These are phyloP conservation scores for Neoarius graeffei DNA, from an alignment of 2,113 vertebrate genomes.

Conservation along the genomic window DNA sequence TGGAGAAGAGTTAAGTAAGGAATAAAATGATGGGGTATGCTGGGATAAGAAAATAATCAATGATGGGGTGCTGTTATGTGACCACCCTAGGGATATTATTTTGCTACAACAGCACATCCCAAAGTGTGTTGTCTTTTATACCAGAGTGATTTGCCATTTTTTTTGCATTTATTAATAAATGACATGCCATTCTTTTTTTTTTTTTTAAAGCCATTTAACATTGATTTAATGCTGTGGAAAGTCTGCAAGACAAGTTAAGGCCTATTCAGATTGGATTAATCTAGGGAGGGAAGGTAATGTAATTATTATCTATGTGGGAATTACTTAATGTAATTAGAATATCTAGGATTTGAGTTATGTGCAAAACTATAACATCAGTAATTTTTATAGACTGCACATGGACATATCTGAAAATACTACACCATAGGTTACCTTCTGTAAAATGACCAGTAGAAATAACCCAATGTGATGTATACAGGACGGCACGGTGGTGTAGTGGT, in stretches of 20 bases:
- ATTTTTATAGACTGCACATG: neutral
- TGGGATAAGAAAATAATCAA: neutral
- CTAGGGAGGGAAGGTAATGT: neutral
- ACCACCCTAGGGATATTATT: neutral
- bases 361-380: neutral
- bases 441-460: neutral
- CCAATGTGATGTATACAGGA: neutral
- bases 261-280: neutral
- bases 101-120: neutral
- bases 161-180: neutral
- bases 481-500: no score
- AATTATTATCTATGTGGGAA: neutral
- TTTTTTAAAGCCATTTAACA: neutral
- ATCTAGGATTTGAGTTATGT: neutral
- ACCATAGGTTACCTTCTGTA: neutral
- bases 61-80: neutral
- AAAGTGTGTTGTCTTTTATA: neutral
- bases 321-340: neutral
- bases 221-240: neutral
- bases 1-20: conserved; percentile 60
- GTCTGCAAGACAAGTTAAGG: neutral
- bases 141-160: neutral
- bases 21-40: neutral
- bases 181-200: neutral
- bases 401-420: neutral